Base-by-base conservation (phyloP, 1,140 invertebrate genomes). In the Zeugodacus cucurbitae region DNA sequence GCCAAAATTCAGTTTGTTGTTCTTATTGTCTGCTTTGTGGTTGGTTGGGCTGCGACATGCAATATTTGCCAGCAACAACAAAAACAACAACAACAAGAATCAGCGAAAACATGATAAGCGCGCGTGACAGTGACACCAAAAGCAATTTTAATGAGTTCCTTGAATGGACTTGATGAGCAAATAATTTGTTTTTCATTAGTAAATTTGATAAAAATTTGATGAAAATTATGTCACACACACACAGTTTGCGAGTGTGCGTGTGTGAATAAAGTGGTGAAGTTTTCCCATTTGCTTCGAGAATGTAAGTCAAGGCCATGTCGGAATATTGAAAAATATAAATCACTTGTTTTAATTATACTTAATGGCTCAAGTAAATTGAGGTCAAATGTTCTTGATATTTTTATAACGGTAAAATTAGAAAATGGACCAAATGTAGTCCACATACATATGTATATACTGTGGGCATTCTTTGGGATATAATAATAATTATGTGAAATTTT, bases 101-200 rank as follows among this genome's bases (percentile, higher is more conserved):
- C 7, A 34, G 8, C 22, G 22, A 3, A 44, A 74, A 44, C 48
- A 54, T 54, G 70, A 37, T 74, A 74, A 74, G 37, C 37, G 70
- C 37, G 70, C 20, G 29, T 74, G 70, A 41, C 70, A 44, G 70
- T 74, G 70, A 74, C 70, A 74, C 37, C 70, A 74, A 74, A 74
- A 74, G 70, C 70, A 41, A 41, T 41, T 37, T 74, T 74, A 74
- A 74, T 41, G 70, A 74, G 70, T 44, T 34, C 48, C 26, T 74
- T 41, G 34, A 41, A 20, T 6, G 37, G 17, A 74, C 34, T 41
- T 74, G 70, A 74, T 74, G 70, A 74, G 70, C 70, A 74, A 74
- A 74, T 74, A 74, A 74, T 74, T 8, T 5, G 20, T 37, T 74
- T 74, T 74, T 41, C 29, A 41, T 74, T 22, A 34, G 32, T 74